Conservation (phyloP, 2,113 vertebrate genomes). For the pig (Sus scrofa) region DNA sequence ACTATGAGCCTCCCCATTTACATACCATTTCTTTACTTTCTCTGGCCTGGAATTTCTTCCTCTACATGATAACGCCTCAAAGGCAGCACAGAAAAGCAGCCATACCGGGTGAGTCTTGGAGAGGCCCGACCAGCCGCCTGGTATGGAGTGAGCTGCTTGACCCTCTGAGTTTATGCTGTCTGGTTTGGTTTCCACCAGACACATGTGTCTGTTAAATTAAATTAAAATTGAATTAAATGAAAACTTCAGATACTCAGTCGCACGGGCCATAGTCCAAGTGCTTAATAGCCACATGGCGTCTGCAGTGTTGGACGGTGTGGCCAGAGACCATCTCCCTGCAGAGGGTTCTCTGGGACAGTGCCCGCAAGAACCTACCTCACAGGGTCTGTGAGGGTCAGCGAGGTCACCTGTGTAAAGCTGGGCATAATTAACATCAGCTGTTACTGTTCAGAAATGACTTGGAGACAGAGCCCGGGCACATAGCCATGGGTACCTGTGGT, state of each 20-base stretch:
- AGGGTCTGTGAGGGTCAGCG: background rate
- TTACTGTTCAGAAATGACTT: background rate
- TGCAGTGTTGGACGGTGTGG: accelerated
- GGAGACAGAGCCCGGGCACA: background rate
- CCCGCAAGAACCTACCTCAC: background rate
- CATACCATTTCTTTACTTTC: background rate
- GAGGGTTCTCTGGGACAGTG: background rate
- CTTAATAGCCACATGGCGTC: background rate
- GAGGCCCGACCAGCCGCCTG: background rate
- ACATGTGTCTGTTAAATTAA: background rate
- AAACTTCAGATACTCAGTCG: background rate
- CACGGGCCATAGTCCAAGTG: background rate
- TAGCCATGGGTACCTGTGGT: background rate
- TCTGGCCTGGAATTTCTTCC: background rate
- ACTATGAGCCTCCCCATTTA: background rate
- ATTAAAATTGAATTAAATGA: slow-evolving; percentile 7
- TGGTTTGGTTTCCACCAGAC: background rate
- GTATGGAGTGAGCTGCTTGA: accelerated
- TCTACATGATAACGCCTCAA: background rate
- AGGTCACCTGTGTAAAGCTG: background rate
- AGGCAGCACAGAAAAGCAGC: background rate
- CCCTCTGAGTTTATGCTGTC: background rate
- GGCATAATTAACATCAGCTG: accelerated
- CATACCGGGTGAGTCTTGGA: background rate
- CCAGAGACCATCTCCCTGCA: background rate